Evolutionary conservation across 2,113 vertebrate species (phyloP).

Genomic region (Herpailurus yagouaroundi): DNA sequence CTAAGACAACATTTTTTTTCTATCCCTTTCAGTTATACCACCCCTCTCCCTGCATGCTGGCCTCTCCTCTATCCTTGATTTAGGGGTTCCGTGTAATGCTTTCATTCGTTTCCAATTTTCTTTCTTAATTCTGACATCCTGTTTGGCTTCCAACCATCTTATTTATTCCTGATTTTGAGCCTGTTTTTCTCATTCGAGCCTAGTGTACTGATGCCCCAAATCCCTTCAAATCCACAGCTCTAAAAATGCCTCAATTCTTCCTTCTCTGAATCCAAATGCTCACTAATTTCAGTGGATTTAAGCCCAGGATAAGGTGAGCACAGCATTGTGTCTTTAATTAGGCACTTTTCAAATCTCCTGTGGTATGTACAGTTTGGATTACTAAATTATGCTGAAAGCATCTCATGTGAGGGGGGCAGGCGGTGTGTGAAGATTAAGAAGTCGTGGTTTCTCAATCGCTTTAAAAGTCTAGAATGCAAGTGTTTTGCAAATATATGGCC

Average conservation of each 20-base stretch:
- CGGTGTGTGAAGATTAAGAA: slow-evolving; percentile 51
- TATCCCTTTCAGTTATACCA: neutral
- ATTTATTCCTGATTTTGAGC: slow-evolving; percentile 36
- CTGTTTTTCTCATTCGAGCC: slow-evolving; percentile 44
- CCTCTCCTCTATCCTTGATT: neutral
- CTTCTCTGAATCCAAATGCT: slow-evolving; percentile 7
- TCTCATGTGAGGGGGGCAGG: slow-evolving; percentile 32
- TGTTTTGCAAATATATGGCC: slow-evolving; percentile 46
- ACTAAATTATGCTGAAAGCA: slow-evolving; percentile 35
- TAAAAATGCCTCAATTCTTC: slow-evolving; percentile 52
- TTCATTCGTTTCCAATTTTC: neutral
- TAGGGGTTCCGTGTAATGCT: neutral
- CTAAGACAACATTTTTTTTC: neutral
- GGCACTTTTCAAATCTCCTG: slow-evolving; percentile 64
- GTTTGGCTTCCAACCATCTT: slow-evolving; percentile 18
- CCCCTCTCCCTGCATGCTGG: neutral
- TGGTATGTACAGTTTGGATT: slow-evolving; percentile 68
- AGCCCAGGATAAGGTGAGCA: slow-evolving; percentile 45
- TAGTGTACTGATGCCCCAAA: neutral
- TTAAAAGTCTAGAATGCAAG: slow-evolving; percentile 48
- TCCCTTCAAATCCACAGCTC: slow-evolving; percentile 44
- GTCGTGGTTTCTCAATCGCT: slow-evolving; percentile 43
- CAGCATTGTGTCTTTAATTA: slow-evolving; percentile 55
- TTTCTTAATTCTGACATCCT: slow-evolving; percentile 47
- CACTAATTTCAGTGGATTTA: slow-evolving; percentile 52